These are phyloP conservation scores for Antheraea assamensis DNA, from an alignment of 2,888 invertebrate species.

Conservation along the genomic window DNA sequence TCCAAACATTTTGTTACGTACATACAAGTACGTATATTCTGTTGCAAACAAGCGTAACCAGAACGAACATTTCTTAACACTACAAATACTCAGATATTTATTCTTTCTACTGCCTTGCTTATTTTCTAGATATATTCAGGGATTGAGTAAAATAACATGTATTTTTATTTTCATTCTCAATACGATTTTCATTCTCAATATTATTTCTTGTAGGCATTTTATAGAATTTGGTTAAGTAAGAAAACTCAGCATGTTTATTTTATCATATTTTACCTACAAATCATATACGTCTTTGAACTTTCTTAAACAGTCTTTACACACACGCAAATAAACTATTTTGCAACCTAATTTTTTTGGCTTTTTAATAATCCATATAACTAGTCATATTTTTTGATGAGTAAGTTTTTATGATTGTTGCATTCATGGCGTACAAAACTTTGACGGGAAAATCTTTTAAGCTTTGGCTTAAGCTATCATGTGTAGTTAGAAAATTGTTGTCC, in stretches of 20 bases:
- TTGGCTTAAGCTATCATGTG: not conserved
- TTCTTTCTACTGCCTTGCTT: not conserved
- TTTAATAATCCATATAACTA: not conserved
- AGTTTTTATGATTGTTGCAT: not conserved
- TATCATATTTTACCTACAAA: not conserved
- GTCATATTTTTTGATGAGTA: not conserved
- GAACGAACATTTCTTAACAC: conserved; percentile 1
- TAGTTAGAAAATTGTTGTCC: not conserved
- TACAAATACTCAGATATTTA: not conserved
- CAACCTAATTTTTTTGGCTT: not conserved
- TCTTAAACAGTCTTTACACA: too few relatives aligned
- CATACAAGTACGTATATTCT: not conserved
- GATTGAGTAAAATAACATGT: not conserved
- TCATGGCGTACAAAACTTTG: not conserved
- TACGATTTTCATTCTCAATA: not conserved
- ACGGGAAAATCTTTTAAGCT: not conserved
- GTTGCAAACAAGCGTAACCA: conserved; percentile 10
- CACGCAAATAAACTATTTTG: not conserved
- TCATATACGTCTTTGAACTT: too few relatives aligned
- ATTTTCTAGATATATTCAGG: not conserved
- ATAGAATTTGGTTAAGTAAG: not conserved
- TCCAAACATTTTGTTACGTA: conserved; percentile 13
- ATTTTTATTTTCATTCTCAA: not conserved
- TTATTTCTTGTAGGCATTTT: not conserved
- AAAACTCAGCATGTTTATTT: not conserved